Evolutionary conservation across 1,140 invertebrate genomes (phyloP).

Genomic region (Drosophila willistoni): DNA sequence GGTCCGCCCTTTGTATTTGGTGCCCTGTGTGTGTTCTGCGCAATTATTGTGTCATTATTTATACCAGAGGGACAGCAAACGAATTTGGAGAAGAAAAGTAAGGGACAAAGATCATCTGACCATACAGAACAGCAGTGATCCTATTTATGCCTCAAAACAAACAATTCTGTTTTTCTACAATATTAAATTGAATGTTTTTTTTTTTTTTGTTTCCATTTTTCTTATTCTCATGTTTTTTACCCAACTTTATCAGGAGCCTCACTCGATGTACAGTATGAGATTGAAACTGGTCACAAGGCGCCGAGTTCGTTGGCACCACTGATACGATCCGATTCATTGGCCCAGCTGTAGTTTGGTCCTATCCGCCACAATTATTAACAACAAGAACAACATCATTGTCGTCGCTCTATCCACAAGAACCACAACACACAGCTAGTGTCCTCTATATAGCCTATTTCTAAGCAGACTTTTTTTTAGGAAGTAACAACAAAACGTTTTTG

Average conservation of each 20-base stretch:
- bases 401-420: slow-evolving; percentile 30
- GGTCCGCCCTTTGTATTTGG: slow-evolving; percentile 99
- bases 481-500: slow-evolving; percentile 38
- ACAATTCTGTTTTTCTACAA: background rate
- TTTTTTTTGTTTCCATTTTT: slow-evolving; percentile 24
- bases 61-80: slow-evolving; percentile 90
- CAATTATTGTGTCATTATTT: slow-evolving; percentile 95
- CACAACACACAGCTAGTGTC: slow-evolving; percentile 46
- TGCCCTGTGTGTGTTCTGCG: slow-evolving; percentile 97
- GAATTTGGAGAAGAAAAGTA: slow-evolving; percentile 83
- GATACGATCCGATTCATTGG: slow-evolving; percentile 90
- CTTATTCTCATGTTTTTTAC: no score
- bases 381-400: slow-evolving; percentile 1
- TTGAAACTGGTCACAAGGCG: slow-evolving; percentile 89
- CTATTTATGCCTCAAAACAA: background rate
- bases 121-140: background rate
- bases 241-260: slow-evolving; percentile 85
- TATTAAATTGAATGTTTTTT: slow-evolving; percentile 14
- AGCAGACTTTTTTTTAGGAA: slow-evolving; percentile 46
- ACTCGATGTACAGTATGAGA: slow-evolving; percentile 90
- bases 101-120: slow-evolving; percentile 25
- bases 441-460: slow-evolving; percentile 54
- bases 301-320: slow-evolving; percentile 91
- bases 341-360: slow-evolving; percentile 85
- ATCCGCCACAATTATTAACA: background rate